Evolutionary conservation across 2,888 invertebrate genomes (phyloP).

Genomic region (Bedellia somnulentella): DNA sequence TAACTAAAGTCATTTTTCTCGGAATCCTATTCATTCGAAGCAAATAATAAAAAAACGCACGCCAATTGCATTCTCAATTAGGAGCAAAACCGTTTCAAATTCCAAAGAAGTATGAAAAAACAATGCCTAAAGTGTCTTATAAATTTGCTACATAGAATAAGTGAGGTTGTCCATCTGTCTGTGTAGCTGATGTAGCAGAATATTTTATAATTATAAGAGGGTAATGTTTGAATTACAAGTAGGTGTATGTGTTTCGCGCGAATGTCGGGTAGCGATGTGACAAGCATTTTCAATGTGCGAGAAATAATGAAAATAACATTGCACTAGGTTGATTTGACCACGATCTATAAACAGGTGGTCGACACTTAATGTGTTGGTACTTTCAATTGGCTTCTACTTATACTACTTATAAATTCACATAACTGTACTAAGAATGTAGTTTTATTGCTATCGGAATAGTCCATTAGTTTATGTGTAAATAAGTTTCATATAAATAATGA

Average conservation of each 20-base stretch:
- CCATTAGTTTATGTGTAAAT: too few species aligned
- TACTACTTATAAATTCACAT: too few species aligned
- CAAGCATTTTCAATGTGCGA: conserved; percentile 30
- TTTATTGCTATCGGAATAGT: too few species aligned
- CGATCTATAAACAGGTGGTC: conserved; percentile 49
- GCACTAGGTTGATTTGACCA: conserved; percentile 42
- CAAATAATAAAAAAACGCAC: conserved; percentile 34
- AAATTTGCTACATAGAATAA: conserved; percentile 34
- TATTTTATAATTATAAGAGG: conserved; percentile 44
- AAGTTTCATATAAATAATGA: too few species aligned
- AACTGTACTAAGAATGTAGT: too few species aligned
- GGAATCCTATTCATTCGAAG: too few species aligned
- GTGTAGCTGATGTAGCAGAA: conserved; percentile 21
- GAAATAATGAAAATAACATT: conserved; percentile 16
- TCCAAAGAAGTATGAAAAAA: conserved; percentile 41
- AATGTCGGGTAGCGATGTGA: conserved; percentile 34
- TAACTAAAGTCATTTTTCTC: too few species aligned
- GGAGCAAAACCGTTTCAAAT: conserved; percentile 24
- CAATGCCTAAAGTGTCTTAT: conserved; percentile 40
- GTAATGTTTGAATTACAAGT: conserved; percentile 36
- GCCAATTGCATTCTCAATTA: conserved; percentile 37
- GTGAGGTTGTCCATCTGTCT: conserved; percentile 38
- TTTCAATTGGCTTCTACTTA: not conserved
- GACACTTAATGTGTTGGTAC: conserved; percentile 10
- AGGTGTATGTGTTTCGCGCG: conserved; percentile 25